Evolutionary conservation across 2,113 vertebrate genomes (phyloP).

Genomic region (Zapus hudsonius): DNA sequence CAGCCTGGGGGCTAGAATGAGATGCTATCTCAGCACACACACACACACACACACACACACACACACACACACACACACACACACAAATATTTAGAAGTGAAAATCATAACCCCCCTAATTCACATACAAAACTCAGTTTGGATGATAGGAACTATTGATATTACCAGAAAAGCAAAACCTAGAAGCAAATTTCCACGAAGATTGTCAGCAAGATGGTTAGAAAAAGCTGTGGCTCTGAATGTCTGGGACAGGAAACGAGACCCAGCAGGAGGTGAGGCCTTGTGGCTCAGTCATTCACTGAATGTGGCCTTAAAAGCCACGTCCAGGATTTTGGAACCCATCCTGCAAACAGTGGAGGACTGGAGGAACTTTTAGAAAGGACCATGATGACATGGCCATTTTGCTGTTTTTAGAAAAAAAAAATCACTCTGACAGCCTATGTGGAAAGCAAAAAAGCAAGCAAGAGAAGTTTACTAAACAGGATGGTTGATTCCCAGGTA

Average conservation of each 20-base stretch:
- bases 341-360: not conserved
- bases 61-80: no score
- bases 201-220: not conserved
- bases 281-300: not conserved
- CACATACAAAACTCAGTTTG: not conserved
- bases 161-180: not conserved
- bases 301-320: fast-evolving
- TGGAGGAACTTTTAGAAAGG: not conserved
- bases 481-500: not conserved
- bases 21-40: no score
- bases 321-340: not conserved
- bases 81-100: not conserved
- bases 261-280: not conserved
- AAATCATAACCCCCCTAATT: no score
- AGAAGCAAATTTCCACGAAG: not conserved
- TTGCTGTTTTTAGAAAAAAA: not conserved
- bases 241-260: not conserved
- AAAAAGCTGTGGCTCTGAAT: not conserved
- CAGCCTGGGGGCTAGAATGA: no score
- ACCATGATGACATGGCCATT: not conserved
- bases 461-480: no score
- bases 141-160: not conserved
- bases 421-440: not conserved
- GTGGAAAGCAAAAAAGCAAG: not conserved
- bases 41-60: no score